Evolutionary conservation across 2,888 invertebrate genomes (phyloP), one percentile per base, ranked within the genome.

Genomic region (Mythimna vitellina): DNA sequence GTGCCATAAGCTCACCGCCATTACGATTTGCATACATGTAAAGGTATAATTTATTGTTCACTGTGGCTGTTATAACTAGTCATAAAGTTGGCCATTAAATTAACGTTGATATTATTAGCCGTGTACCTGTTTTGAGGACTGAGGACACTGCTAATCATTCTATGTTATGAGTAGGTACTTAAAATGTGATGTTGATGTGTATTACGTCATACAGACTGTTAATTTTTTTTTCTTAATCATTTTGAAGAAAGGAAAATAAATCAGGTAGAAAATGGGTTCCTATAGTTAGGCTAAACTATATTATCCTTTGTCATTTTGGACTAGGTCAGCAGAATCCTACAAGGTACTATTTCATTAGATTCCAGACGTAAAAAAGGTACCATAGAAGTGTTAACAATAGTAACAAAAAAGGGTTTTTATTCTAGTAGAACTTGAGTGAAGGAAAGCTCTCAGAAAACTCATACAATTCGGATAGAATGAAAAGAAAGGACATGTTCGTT

Each of bases 21-120:
- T 83, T 74, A 80, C 65, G 60, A 81, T 85, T 85, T 85, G 78
- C 80, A 74, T 83, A 80, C 73, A 70, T 73, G 74, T 81, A 70
- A 69, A 68, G 65, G 69, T 72, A 65, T 67, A 75, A 85, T 85
- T 84, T 80, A 84, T 81, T 69, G 73, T 73, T 42, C 49, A 64
- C 58, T 53, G 62, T 32, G 73, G 56, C 56, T 53, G 65, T 78
- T 78, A 69, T 73, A 80, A 70, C 73, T 71, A 49, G 74, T 69
- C 68, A 57, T 84, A 78, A 78, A 82, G 62, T 70, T 72, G 20
- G 25, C 20, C 71, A 76, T 75, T 79, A 83, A 73, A 68, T 78
- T 73, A 70, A 70, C 14, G 73, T 56, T 58, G 53, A 60, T 70
- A 61, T 65, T 62, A 69, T 58, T 75, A 72, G 62, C 38, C 66